Conservation (phyloP, 2,888 invertebrate genomes). For the Drosophila neoperkinsi region DNA sequence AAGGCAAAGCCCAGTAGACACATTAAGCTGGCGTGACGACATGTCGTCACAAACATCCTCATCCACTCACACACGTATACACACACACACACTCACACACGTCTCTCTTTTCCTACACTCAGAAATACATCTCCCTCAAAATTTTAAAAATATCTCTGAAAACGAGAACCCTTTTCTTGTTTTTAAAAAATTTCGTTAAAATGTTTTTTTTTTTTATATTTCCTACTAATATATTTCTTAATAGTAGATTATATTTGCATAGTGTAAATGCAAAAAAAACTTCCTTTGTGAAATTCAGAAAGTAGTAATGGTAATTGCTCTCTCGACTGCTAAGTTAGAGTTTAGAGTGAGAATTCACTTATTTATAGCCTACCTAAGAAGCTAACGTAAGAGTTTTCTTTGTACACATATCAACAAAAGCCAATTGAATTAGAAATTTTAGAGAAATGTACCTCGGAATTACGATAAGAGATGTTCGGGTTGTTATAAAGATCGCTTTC, state of each 20-base stretch:
- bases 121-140: background rate
- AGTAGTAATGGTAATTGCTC: background rate
- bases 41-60: constrained; percentile 28
- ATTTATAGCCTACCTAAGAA: background rate
- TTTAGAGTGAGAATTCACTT: no score
- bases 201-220: background rate
- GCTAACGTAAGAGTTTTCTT: background rate
- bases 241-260: background rate
- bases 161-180: background rate
- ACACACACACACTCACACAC: background rate
- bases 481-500: no score
- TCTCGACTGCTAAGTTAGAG: background rate
- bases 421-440: background rate
- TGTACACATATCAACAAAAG: background rate
- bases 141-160: background rate
- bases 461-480: background rate
- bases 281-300: background rate
- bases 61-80: background rate
- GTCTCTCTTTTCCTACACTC: constrained; percentile 4
- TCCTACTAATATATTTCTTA: background rate
- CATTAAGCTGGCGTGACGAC: constrained; percentile 47
- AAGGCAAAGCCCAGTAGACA: constrained; percentile 33
- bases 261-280: no score
- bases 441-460: background rate
- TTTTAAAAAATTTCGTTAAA: background rate